Conservation (phyloP, 2,888 invertebrate species). For the Cybosia mesomella region DNA sequence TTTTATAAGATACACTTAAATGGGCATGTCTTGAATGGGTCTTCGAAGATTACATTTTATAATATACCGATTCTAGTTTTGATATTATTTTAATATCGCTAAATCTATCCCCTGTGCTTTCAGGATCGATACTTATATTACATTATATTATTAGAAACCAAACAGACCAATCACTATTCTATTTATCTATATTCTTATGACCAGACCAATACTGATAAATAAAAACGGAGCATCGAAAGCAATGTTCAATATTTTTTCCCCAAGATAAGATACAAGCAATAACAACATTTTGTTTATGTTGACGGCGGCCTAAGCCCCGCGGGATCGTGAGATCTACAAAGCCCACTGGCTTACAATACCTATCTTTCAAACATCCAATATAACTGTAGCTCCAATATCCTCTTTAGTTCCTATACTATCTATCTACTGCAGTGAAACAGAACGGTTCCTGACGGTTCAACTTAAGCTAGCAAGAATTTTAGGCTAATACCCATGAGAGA, state of each 20-base stretch:
- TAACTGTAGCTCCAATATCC: constrained; percentile 43
- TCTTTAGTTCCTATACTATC: neutral
- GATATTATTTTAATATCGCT: too few relatives aligned
- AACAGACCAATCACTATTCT: neutral
- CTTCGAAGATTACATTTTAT: too few relatives aligned
- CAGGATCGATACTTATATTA: neutral
- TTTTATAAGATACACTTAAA: too few relatives aligned
- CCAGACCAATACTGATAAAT: constrained; percentile 58
- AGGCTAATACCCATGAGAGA: constrained; percentile 62
- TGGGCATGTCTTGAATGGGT: too few relatives aligned
- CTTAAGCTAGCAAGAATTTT: constrained; percentile 50
- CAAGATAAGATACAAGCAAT: constrained; percentile 80
- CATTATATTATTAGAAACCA: neutral
- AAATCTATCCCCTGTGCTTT: too few relatives aligned
- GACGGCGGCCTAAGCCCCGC: constrained; percentile 72
- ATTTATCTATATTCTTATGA: constrained; percentile 9
- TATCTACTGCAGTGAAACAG: constrained; percentile 11
- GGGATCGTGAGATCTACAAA: constrained; percentile 56
- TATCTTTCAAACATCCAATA: constrained; percentile 62
- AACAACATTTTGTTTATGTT: constrained; percentile 83
- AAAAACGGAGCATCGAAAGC: constrained; percentile 58
- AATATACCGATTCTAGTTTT: too few relatives aligned
- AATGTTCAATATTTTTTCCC: constrained; percentile 71
- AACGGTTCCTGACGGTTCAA: constrained; percentile 20
- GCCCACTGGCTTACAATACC: constrained; percentile 51